A percentile compares a stretch with the other conserved stretches of the same genome.
Conservation (phyloP, 1,140 invertebrate genomes). For the Formica exsecta region DNA sequence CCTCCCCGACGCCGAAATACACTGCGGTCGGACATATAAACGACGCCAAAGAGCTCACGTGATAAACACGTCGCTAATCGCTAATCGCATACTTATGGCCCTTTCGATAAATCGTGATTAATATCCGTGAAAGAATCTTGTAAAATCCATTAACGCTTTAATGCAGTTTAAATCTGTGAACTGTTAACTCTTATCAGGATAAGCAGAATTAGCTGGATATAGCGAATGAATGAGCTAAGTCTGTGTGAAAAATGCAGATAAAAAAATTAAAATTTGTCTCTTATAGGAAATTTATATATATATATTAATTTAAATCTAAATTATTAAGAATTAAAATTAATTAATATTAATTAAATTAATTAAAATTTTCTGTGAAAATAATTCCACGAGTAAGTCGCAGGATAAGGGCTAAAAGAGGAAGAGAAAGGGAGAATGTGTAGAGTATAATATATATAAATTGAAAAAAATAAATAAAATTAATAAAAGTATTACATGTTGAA, state of each 20-base stretch:
- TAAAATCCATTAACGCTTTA: background rate
- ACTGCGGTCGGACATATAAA: conserved; percentile 18
- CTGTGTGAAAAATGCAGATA: too few species aligned
- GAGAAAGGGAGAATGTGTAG: too few species aligned
- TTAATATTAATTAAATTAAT: too few species aligned
- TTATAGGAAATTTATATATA: too few species aligned
- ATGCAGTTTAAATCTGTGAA: background rate
- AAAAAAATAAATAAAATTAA: background rate
- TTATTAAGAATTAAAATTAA: too few species aligned
- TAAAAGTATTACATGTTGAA: background rate
- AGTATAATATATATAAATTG: too few species aligned
- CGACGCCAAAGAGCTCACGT: background rate
- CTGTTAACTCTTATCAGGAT: background rate
- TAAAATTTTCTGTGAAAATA: too few species aligned
- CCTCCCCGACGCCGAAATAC: conserved; percentile 10
- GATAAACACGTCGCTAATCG: background rate
- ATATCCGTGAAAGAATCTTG: background rate
- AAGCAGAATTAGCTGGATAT: background rate
- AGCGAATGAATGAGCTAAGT: too few species aligned
- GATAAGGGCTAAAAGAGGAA: too few species aligned
- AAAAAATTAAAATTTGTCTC: too few species aligned
- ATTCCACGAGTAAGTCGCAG: too few species aligned
- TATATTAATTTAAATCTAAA: too few species aligned
- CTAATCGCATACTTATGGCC: background rate
- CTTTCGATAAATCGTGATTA: conserved; percentile 15